Base-by-base conservation (phyloP, 2,888 invertebrate genomes). In the Vesta saturnalis region DNA sequence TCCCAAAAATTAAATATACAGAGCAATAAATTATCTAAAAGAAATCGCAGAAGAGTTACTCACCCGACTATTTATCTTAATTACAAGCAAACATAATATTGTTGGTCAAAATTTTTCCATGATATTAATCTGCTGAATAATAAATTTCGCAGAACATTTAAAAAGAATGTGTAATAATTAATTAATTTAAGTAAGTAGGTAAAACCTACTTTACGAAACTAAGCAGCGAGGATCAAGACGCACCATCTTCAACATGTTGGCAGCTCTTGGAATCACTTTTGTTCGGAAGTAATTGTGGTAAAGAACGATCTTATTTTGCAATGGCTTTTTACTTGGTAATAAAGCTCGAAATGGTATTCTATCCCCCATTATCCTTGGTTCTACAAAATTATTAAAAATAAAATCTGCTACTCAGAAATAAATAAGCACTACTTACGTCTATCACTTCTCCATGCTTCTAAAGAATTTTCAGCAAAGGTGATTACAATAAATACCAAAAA, bases 161-260 rank as follows among this genome's bases (percentile, higher is more conserved):
- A 30, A 30, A 30, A 30, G 10, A 30, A 30, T 30, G 5, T 6
- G 10, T 6, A 30, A 30, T 6, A 6, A 10, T 4, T 54, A 57
- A 14, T 23, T 18, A 10, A 61, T 19, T 22, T 56, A 55, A 55
- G 15, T 54, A 52, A 63, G 67, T 65, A 59, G 69, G 55, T 54
- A 69, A 64, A 62, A 72, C 73, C 71, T 70, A 73, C 72, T 73
- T 76, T 69, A 69, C 59, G 54, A 64, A 67, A 71, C 55, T 64
- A 75, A 69, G 59, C 60, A 64, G 67, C 59, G 66, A 66, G 67
- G 65, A 67, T 58, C 63, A 64, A 63, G 71, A 77, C 85, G 85
- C 83, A 93, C 94, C 93, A 94, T 92, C 76, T 88, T 84, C 19
- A 94, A 84, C 94, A 94, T 94, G 82, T 94, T 93, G n/a, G 92